Conservation (phyloP, 2,113 vertebrate species). For the Coturnix japonica region DNA sequence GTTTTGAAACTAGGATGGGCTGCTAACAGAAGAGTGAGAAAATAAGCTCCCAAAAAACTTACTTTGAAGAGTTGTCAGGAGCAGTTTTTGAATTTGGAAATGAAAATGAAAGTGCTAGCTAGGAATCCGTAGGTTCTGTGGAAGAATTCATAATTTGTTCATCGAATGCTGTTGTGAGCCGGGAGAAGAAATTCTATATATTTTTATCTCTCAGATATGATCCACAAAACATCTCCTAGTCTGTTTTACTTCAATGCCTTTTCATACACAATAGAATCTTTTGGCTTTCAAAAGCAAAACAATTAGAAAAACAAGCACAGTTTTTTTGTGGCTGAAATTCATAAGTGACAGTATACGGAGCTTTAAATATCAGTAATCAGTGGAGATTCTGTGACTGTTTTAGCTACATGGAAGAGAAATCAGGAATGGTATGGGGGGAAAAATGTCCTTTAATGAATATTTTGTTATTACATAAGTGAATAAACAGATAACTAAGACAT, state of each 20-base stretch:
- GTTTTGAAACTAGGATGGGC: neutral
- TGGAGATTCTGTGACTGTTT: neutral
- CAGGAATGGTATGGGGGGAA: neutral
- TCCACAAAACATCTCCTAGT: neutral
- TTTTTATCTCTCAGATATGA: neutral
- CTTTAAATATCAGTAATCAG: neutral
- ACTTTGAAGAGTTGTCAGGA: neutral
- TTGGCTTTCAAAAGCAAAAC: neutral
- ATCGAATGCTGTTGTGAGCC: rapidly evolving
- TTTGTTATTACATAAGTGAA: neutral
- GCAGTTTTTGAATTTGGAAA: neutral
- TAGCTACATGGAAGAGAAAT: neutral
- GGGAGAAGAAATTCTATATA: neutral
- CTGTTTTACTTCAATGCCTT: neutral
- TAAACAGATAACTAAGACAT: neutral
- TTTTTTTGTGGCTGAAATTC: neutral
- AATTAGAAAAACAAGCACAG: neutral
- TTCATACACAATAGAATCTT: neutral
- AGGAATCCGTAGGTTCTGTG: neutral
- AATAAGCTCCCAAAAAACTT: neutral
- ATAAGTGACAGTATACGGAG: neutral
- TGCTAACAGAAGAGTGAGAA: neutral
- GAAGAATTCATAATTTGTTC: neutral
- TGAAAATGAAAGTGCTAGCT: neutral
- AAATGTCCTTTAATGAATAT: neutral